Conservation (phyloP, 2,113 vertebrate genomes). For the Sterrhoptilus dennistouni region DNA sequence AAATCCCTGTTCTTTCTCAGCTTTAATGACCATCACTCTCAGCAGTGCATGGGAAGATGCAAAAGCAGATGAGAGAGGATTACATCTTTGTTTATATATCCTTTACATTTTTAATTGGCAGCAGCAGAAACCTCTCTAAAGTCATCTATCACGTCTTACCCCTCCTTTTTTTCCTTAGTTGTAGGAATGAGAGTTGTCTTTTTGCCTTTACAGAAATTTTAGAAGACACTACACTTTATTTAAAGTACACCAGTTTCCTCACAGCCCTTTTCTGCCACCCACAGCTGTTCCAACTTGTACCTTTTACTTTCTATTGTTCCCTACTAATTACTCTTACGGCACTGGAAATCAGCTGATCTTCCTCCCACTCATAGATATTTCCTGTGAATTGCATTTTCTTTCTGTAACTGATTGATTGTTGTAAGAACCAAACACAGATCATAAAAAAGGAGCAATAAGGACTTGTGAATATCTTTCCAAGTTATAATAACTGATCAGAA, state of each 20-base stretch:
- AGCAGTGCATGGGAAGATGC: not conserved
- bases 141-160: not conserved
- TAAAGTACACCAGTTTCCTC: not conserved
- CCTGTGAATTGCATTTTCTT: not conserved
- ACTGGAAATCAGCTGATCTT: not conserved
- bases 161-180: not conserved
- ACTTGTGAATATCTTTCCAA: not conserved
- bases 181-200: not conserved
- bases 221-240: not conserved
- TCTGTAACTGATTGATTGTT: not conserved
- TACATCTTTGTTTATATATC: not conserved
- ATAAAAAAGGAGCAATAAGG: not conserved
- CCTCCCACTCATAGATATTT: not conserved
- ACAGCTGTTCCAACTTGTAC: not conserved
- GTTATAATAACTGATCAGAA: not conserved
- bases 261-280: not conserved
- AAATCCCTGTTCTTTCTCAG: not conserved
- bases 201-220: not conserved
- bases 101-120: not conserved
- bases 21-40: not conserved
- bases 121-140: not conserved
- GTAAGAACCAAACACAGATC: not conserved
- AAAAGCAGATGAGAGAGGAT: not conserved
- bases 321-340: not conserved
- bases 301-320: not conserved